Evolutionary conservation across 1,140 invertebrate genomes (phyloP).

Genomic region (Asbolus verrucosus): DNA sequence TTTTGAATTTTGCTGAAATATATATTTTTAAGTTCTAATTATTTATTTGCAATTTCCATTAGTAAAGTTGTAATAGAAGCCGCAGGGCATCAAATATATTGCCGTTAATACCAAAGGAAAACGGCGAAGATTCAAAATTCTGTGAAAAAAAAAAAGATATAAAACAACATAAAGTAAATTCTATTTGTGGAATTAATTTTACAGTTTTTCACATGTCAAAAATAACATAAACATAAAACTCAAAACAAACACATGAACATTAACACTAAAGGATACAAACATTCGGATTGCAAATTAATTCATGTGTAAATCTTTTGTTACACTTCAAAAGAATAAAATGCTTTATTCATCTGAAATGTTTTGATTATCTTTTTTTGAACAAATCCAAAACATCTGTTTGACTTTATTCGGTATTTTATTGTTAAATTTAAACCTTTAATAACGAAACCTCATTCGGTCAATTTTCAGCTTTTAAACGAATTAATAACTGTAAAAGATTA

Average conservation of each 20-base stretch:
- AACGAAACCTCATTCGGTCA: too few species aligned
- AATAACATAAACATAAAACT: conserved; percentile 2
- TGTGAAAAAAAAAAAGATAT: not conserved
- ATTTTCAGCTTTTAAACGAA: too few species aligned
- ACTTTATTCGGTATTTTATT: not conserved
- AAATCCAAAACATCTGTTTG: conserved; percentile 9
- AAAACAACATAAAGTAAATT: too few species aligned
- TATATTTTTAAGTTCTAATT: too few species aligned
- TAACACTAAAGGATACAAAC: conserved; percentile 31
- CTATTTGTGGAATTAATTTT: conserved; percentile 1
- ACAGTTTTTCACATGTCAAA: conserved; percentile 14
- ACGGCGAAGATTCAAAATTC: not conserved
- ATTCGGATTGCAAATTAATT: conserved; percentile 35
- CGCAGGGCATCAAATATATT: too few species aligned
- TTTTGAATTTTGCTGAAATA: too few species aligned
- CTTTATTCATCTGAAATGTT: conserved; percentile 33
- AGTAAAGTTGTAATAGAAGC: too few species aligned
- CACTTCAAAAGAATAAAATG: conserved; percentile 38
- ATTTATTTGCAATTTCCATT: too few species aligned
- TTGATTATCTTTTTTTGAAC: conserved; percentile 20
- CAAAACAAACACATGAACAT: conserved; percentile 7
- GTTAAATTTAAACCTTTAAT: too few species aligned
- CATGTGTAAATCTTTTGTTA: conserved; percentile 35
- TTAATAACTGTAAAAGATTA: too few species aligned
- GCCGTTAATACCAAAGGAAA: too few species aligned